These are phyloP conservation scores for Protonemura montana DNA, from an alignment of 2,888 invertebrate species.

Conservation along the genomic window DNA sequence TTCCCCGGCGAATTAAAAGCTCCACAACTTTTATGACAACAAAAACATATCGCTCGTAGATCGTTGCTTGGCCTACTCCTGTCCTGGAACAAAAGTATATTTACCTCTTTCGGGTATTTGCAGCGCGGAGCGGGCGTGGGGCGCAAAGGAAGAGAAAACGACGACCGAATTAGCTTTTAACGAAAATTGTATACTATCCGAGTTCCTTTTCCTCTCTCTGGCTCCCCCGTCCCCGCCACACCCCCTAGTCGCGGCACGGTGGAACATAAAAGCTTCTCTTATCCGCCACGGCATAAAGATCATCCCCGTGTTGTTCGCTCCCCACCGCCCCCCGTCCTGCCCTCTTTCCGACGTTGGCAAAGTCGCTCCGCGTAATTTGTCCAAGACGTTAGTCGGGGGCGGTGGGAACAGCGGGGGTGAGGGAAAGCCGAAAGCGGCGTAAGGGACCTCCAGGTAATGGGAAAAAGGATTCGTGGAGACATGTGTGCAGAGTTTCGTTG, in stretches of 20 bases:
- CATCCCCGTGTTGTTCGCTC: slow-evolving; percentile 8
- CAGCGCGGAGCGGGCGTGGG: not conserved
- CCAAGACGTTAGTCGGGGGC: slow-evolving; percentile 40
- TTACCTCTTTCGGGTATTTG: not conserved
- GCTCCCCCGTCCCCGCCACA: not conserved
- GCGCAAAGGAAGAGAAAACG: not conserved
- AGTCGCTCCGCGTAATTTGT: slow-evolving; percentile 44
- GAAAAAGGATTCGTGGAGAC: too few relatives aligned
- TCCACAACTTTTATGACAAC: not conserved
- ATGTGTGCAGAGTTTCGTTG: too few relatives aligned
- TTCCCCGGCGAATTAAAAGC: not conserved
- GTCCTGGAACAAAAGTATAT: not conserved
- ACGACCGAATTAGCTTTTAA: slow-evolving; percentile 1
- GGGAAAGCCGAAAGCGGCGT: slow-evolving; percentile 1
- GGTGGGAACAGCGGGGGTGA: not conserved
- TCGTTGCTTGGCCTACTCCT: not conserved
- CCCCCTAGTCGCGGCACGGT: not conserved
- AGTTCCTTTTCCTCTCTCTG: not conserved
- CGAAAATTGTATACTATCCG: not conserved
- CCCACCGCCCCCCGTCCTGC: slow-evolving; percentile 25
- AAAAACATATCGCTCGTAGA: not conserved
- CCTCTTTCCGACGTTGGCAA: not conserved
- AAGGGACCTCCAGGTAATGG: not conserved
- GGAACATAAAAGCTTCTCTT: slow-evolving; percentile 7
- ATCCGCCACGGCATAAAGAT: slow-evolving; percentile 26